phyloP scores from a whole-genome alignment of 2,113 vertebrate species.

The Syrmaticus mikado region DNA sequence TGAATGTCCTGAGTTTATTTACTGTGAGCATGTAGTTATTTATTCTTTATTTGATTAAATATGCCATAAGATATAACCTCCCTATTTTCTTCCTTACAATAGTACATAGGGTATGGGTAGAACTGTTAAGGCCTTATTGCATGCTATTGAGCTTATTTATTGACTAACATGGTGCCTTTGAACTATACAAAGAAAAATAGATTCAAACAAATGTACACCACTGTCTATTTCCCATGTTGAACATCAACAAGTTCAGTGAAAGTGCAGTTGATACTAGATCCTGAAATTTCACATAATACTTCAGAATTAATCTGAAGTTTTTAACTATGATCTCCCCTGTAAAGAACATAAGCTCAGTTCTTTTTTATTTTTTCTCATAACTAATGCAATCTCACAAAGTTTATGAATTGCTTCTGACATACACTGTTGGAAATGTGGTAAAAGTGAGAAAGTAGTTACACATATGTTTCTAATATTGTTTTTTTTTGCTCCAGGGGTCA shows the following conservation, averaged over 20 bases:
- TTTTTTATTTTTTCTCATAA: background rate
- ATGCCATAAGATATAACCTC: background rate
- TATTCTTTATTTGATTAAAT: background rate
- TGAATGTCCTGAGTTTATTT: background rate
- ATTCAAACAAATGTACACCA: background rate
- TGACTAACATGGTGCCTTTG: background rate
- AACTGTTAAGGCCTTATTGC: background rate
- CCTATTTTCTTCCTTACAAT: background rate
- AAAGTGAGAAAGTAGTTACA: background rate
- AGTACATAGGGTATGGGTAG: background rate
- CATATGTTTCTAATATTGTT: background rate
- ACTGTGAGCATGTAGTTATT: background rate
- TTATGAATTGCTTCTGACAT: background rate
- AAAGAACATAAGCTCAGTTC: background rate
- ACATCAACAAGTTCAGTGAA: background rate
- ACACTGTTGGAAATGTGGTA: background rate
- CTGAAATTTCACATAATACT: background rate
- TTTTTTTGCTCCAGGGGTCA: background rate
- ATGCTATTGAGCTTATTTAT: background rate
- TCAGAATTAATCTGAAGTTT: background rate
- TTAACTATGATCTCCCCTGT: background rate
- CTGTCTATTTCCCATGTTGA: background rate
- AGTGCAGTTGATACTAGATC: background rate
- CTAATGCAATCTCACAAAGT: fast-evolving
- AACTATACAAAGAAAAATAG: background rate